A percentile compares a stretch with the other conserved stretches of the same genome.
Evolutionary conservation across 2,113 vertebrate species (phyloP).

Genomic region (Pyxicephalus adspersus): DNA sequence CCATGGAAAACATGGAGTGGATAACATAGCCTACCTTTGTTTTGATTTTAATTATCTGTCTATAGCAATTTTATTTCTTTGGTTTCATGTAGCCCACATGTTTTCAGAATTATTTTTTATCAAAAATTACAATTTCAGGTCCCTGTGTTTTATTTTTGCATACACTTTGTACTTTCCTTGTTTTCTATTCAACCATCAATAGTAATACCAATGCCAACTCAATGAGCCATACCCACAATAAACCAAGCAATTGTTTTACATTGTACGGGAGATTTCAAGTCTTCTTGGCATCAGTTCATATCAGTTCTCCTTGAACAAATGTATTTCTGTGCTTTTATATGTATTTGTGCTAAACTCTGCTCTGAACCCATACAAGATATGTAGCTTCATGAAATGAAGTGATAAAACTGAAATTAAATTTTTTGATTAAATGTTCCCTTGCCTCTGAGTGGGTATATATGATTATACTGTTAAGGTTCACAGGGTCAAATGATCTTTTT

Average conservation of each 20-base stretch:
- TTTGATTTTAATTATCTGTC: not conserved
- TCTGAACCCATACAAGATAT: too few relatives aligned
- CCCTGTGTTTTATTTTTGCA: not conserved
- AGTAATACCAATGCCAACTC: not conserved
- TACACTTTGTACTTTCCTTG: not conserved
- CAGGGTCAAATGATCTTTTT: too few relatives aligned
- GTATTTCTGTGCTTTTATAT: too few relatives aligned
- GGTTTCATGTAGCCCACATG: not conserved
- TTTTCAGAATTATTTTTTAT: too few relatives aligned
- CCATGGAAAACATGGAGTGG: not conserved
- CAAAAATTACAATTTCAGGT: not conserved
- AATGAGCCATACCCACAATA: slow-evolving; percentile 10
- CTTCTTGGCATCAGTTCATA: not conserved
- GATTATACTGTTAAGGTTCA: too few relatives aligned
- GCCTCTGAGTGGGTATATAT: too few relatives aligned
- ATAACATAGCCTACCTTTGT: not conserved
- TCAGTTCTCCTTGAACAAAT: too few relatives aligned
- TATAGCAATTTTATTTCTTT: not conserved
- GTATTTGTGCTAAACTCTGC: too few relatives aligned
- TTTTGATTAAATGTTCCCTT: too few relatives aligned
- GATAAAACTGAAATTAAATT: too few relatives aligned
- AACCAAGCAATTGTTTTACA: slow-evolving; percentile 6
- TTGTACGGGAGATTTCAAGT: not conserved
- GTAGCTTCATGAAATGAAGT: too few relatives aligned
- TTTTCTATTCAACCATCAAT: not conserved